phyloP scores from a whole-genome alignment of 2,113 vertebrate species.

The Notiomystis cincta region DNA sequence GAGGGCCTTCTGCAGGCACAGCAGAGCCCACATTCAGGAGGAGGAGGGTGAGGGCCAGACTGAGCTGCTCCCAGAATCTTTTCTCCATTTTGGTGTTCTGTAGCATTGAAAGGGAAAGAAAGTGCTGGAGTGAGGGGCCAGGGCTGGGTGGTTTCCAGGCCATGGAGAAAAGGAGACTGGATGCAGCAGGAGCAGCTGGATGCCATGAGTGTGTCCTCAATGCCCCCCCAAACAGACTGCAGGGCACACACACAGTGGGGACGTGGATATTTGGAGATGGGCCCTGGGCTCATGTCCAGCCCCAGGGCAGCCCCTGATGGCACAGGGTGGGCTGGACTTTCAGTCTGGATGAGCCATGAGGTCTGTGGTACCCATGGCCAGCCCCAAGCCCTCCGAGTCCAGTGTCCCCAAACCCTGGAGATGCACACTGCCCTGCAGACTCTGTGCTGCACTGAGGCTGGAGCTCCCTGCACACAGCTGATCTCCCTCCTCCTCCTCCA shows the following conservation, averaged over 20 bases:
- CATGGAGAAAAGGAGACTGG: neutral
- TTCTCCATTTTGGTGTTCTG: conserved; percentile 15
- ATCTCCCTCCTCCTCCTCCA: neutral
- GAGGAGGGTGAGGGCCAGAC: neutral
- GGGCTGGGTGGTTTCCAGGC: neutral
- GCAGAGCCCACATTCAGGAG: neutral
- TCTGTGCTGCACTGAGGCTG: accelerated
- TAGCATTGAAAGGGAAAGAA: neutral
- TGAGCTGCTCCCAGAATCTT: neutral
- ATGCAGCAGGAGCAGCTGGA: neutral
- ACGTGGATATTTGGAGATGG: neutral
- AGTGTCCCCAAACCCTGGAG: neutral
- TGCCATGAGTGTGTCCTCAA: neutral
- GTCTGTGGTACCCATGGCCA: neutral
- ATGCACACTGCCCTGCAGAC: neutral
- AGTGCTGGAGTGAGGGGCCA: neutral
- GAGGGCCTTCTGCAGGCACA: neutral
- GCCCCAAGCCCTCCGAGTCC: neutral
- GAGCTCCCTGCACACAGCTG: neutral
- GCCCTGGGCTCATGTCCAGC: neutral
- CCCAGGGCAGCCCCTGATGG: neutral
- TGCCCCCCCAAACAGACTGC: neutral
- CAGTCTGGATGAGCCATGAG: neutral
- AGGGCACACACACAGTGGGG: neutral
- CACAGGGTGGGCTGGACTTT: accelerated